Percentiles rank a stretch among this genome's conserved stretches.
These are phyloP conservation scores for Gnatocerus cornutus DNA, from an alignment of 2,888 invertebrate genomes.

Conservation along the genomic window DNA sequence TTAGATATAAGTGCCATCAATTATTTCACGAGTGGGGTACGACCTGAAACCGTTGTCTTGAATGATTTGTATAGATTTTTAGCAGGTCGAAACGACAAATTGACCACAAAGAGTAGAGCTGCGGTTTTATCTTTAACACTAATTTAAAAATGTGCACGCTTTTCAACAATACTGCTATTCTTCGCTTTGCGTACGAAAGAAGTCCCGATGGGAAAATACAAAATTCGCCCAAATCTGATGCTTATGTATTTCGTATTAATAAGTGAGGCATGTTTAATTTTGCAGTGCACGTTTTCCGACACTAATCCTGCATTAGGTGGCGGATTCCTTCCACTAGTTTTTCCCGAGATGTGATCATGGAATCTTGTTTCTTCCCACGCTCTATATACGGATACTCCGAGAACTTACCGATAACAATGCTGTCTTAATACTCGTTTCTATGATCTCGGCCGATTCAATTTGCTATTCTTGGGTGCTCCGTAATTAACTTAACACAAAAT, in stretches of 20 bases:
- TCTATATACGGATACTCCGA: slow-evolving; percentile 62
- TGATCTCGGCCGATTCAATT: slow-evolving; percentile 44
- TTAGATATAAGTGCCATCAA: slow-evolving; percentile 21
- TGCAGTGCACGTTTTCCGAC: slow-evolving; percentile 49
- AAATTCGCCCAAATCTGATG: too few species aligned
- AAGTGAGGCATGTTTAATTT: slow-evolving; percentile 44
- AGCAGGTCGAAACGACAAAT: slow-evolving; percentile 27
- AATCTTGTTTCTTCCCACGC: slow-evolving; percentile 67
- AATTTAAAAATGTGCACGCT: slow-evolving; percentile 18
- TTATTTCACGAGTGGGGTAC: slow-evolving; percentile 16
- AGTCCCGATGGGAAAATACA: not conserved
- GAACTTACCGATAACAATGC: slow-evolving; percentile 53
- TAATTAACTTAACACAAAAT: slow-evolving; percentile 29
- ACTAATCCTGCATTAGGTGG: slow-evolving; percentile 63
- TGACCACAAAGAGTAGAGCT: slow-evolving; percentile 30
- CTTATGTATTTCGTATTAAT: not conserved
- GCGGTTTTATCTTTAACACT: slow-evolving; percentile 26
- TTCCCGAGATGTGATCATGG: slow-evolving; percentile 65
- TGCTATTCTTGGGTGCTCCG: slow-evolving; percentile 42
- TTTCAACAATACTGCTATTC: slow-evolving; percentile 12
- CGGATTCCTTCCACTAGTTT: slow-evolving; percentile 63
- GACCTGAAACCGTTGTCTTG: slow-evolving; percentile 27
- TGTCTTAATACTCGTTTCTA: slow-evolving; percentile 49
- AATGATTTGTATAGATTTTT: slow-evolving; percentile 21
- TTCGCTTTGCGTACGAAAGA: not conserved